Base-by-base conservation (phyloP, 2,888 invertebrate species). In the Caenorhabditis panamensis region DNA sequence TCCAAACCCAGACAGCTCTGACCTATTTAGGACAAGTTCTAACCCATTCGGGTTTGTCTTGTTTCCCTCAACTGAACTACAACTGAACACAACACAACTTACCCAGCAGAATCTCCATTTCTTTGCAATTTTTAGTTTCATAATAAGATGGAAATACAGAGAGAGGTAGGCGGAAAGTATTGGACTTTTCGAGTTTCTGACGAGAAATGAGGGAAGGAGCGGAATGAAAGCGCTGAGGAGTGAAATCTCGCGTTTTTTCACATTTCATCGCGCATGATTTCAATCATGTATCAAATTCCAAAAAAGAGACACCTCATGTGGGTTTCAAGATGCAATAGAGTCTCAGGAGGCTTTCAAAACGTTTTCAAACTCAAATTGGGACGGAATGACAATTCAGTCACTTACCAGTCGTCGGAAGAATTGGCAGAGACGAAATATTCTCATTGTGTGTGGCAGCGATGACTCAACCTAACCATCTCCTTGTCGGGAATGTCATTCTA, bases 211-310 rank as follows among this genome's bases (percentile, higher is more conserved):
- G 31, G 9, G 31, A 31, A 31, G 31, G 31, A 31, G 31, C 5
- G 16, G 13, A 41, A 11, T 36, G 6, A 16, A n/a, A 11, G 49
- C 56, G 47, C 24, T 63, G 63, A 64, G 59, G 54, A 66, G 66
- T 75, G 75, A 75, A 75, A 66, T 75, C 66, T 75, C 31, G 61
- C 75, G 26, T 37, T 58, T 75, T 75, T 75, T 59, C n/a, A 67
- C 31, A 66, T 75, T 75, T 75, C 61, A 53, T 66, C 56, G 59
- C 66, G 75, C 75, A 75, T 75, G 75, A 75, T 75, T 75, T 75
- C 59, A 59, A 51, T 54, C 53, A 51, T 31, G 66, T 59, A 75
- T 75, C 66, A 61, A 75, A 61, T 75, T 75, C 59, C 75, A 20
- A 64, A 49, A 22, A 26, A 54, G 20, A 53, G 44, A 67, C 54